phyloP scores from a whole-genome alignment of 2,113 vertebrate genomes.

The Myotis davidii region DNA sequence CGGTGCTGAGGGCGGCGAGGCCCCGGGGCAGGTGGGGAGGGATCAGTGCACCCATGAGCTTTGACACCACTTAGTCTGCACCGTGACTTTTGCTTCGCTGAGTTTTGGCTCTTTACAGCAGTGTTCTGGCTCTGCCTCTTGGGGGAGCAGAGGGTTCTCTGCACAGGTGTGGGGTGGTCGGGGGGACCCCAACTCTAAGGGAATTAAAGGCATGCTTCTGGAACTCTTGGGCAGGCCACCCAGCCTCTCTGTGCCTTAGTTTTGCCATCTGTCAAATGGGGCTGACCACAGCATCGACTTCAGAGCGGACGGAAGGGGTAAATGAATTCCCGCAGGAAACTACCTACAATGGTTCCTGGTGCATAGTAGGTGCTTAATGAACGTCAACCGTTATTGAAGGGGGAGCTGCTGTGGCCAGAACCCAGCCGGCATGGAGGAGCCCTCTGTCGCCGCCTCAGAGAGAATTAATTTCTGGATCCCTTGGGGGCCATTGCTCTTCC shows the following conservation, averaged over 20 bases:
- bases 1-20: no score
- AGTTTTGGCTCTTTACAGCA: not conserved
- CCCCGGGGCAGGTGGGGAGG: not conserved
- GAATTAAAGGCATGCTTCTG: not conserved
- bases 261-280: not conserved
- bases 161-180: not conserved
- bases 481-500: not conserved
- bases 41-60: not conserved
- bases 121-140: not conserved
- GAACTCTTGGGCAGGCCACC: not conserved
- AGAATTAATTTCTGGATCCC: not conserved
- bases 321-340: not conserved
- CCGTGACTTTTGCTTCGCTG: not conserved
- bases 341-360: no score
- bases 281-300: not conserved
- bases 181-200: not conserved
- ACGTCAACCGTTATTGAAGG: not conserved
- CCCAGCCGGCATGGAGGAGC: not conserved
- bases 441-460: not conserved
- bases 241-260: not conserved
- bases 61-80: fast-evolving
- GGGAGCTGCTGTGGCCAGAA: no score
- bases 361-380: fast-evolving
- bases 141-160: not conserved
- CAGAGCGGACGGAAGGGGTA: not conserved